Conservation (phyloP, 1,140 invertebrate genomes). For the Drosophila insularis region DNA sequence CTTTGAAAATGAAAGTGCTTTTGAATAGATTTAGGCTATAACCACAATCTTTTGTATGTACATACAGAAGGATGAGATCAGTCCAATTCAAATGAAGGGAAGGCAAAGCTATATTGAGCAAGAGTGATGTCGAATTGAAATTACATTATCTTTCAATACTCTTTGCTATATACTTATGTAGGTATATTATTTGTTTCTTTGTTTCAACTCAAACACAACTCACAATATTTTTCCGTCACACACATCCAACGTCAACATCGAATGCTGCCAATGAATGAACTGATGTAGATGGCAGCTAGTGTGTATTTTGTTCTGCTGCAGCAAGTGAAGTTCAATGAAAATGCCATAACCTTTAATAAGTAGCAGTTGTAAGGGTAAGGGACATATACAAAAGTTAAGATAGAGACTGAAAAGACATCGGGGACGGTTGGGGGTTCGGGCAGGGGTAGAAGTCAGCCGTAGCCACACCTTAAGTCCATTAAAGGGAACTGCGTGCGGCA, state of each 20-base stretch:
- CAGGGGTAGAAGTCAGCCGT: slow-evolving; percentile 4
- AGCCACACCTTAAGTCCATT: slow-evolving; percentile 64
- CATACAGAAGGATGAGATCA: neutral
- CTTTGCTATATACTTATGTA: no score
- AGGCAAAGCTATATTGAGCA: no score
- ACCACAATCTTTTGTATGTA: no score
- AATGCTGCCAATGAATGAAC: slow-evolving; percentile 30
- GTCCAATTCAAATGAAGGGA: no score
- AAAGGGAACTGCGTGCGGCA: slow-evolving; percentile 61
- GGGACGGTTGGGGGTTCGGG: neutral
- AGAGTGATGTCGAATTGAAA: neutral
- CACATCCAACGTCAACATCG: slow-evolving; percentile 20
- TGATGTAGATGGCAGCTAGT: slow-evolving; percentile 38
- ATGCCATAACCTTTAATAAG: slow-evolving; percentile 46
- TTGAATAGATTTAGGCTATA: slow-evolving; percentile 7
- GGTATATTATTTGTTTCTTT: neutral
- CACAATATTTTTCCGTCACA: slow-evolving; percentile 1
- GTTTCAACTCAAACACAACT: neutral
- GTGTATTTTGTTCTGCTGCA: slow-evolving; percentile 17
- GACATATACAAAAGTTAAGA: neutral
- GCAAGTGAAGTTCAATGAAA: slow-evolving; percentile 75
- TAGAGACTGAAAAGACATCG: neutral
- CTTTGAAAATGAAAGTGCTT: slow-evolving; percentile 63
- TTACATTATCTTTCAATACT: neutral
- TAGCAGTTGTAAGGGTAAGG: neutral